These are phyloP conservation scores for Catharus minimus DNA, from an alignment of 2,113 vertebrate genomes.

Conservation along the genomic window DNA sequence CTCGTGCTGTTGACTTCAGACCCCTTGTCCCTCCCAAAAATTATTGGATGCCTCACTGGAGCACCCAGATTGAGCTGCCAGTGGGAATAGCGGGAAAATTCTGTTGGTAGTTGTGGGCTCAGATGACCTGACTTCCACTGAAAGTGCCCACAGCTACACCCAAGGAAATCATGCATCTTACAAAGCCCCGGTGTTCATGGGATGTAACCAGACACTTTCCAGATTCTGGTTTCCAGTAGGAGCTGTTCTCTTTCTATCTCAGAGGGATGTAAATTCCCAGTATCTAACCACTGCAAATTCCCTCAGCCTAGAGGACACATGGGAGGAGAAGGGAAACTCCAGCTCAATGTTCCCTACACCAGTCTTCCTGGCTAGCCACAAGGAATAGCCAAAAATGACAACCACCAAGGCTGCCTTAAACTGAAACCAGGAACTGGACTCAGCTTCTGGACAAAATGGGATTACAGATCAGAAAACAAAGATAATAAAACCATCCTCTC, in stretches of 20 bases:
- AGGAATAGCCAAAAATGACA: not conserved
- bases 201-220: not conserved
- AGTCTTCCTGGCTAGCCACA: not conserved
- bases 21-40: not conserved
- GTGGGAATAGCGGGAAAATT: not conserved
- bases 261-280: not conserved
- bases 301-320: rapidly evolving
- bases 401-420: not conserved
- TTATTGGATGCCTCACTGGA: not conserved
- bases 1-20: not conserved
- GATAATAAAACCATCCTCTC: rapidly evolving
- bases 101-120: not conserved
- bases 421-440: not conserved
- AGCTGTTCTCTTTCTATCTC: not conserved
- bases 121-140: not conserved
- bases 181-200: not conserved
- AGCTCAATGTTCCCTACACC: not conserved
- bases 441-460: not conserved
- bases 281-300: not conserved
- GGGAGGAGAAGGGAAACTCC: not conserved
- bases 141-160: not conserved
- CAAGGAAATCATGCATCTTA: rapidly evolving
- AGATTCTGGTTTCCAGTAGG: not conserved
- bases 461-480: not conserved
- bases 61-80: not conserved